A percentile compares a stretch with the other conserved stretches of the same genome.
Evolutionary conservation across 2,113 vertebrate genomes (phyloP).

Genomic region (Arenaria interpres): DNA sequence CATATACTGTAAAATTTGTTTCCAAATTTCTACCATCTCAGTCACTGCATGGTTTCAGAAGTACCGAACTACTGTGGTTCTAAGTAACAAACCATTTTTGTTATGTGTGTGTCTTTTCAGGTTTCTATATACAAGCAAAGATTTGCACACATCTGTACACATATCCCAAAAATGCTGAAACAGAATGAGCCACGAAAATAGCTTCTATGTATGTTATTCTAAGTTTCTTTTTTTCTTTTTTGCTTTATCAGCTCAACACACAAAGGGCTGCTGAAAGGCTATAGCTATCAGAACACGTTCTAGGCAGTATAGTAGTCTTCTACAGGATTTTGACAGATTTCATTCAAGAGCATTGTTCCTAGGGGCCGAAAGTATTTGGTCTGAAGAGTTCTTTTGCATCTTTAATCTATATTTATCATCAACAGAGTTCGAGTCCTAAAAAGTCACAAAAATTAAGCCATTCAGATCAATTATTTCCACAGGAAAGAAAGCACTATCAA

Average conservation of each 20-base stretch:
- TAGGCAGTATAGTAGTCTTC: no score
- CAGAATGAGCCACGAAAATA: not conserved
- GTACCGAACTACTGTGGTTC: not conserved
- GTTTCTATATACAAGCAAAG: not conserved
- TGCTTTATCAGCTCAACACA: not conserved
- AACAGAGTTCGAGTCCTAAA: not conserved
- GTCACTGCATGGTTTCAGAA: not conserved
- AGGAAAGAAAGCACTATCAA: not conserved
- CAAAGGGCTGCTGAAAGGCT: not conserved
- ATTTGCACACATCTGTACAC: not conserved
- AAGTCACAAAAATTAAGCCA: not conserved
- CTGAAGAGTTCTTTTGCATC: not conserved
- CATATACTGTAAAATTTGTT: slow-evolving; percentile 7
- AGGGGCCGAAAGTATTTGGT: not conserved
- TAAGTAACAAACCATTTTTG: not conserved
- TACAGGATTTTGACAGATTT: not conserved
- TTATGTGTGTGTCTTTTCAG: not conserved
- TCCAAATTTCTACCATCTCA: not conserved
- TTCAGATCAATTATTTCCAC: not conserved
- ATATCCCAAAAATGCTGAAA: not conserved
- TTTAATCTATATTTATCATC: not conserved
- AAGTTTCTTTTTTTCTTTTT: not conserved
- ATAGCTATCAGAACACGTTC: not conserved
- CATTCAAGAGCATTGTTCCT: rapidly evolving
- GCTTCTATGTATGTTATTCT: not conserved